Evolutionary conservation across 2,113 vertebrate species (phyloP), one percentile per base, ranked within the genome.

Genomic region (Hippocampus guttulatus): DNA sequence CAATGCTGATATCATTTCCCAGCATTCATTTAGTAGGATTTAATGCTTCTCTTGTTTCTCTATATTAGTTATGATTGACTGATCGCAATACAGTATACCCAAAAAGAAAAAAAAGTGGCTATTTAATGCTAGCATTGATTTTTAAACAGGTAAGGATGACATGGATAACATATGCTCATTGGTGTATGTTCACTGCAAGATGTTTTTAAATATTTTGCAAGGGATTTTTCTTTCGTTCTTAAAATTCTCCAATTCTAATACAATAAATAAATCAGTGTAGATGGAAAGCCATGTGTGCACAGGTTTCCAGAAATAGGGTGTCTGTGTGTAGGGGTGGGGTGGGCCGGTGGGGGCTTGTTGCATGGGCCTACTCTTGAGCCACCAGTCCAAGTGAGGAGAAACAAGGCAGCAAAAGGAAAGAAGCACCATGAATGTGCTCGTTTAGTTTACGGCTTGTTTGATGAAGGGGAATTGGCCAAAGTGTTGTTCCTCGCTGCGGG

Each of bases 401-500:
- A 89, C 87, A 91, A 85, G 82, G 81, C 87, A 76, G 85, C 70
- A 83, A 89, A 82, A 81, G 88, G 87, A 90, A 89, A 88, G 84
- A 88, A 65, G 43, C 64, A 47, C 64, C 64, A 87, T 90, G 87
- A 90, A 89, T 91, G 87, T 85, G 88, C 87, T 90, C 87, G 87
- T 89, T 88, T 90, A 90, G 89, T 91, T 92, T 90, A 88, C 86
- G 88, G 92, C 83, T 93, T 92, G 92, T 90, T 90, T 90, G 88
- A 88, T 88, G 88, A 87, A 91, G 88, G 87, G 92, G 90, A 85
- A 85, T 73, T 84, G 87, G 91, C 86, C 90, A 90, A 90, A 81
- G 92, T 93, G 93, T 93, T 94, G 93, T 92, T 94, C 92, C 91
- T 92, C 93, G 87, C 92, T 84, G 91, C 92, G 90, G 93, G 93